These are phyloP conservation scores for Ormyrus labotus DNA, from an alignment of 2,888 invertebrate species.

Conservation along the genomic window DNA sequence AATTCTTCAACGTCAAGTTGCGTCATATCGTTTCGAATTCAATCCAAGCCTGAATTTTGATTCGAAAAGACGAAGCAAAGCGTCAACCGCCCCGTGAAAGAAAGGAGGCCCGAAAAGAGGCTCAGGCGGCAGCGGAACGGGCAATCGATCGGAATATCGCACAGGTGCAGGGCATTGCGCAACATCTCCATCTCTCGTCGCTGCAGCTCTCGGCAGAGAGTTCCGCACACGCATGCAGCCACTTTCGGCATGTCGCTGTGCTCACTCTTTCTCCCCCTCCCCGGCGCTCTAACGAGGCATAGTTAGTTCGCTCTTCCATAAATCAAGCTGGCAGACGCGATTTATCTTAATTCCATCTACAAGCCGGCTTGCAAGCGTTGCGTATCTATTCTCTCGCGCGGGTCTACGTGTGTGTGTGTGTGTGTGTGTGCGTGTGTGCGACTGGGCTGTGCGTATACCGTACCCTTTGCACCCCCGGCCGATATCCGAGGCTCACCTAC, in stretches of 20 bases:
- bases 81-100: no score
- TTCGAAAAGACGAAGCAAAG: no score
- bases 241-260: neutral
- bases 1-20: no score
- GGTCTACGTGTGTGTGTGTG: constrained; percentile 9
- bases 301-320: constrained; percentile 60
- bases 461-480: neutral
- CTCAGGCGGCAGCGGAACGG: no score
- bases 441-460: no score
- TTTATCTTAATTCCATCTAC: constrained; percentile 68
- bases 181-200: constrained; percentile 9
- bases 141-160: no score
- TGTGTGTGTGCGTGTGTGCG: neutral
- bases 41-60: no score
- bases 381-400: constrained; percentile 59
- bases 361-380: constrained; percentile 53
- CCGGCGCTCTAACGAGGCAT: constrained; percentile 49
- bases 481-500: constrained; percentile 5
- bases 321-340: constrained; percentile 64
- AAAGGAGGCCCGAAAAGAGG: no score
- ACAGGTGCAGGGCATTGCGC: neutral
- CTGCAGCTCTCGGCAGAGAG: neutral
- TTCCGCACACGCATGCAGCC: constrained; percentile 3
- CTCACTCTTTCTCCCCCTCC: neutral
- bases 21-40: no score